Percentiles rank a stretch among this genome's conserved stretches.
phyloP scores from a whole-genome alignment of 1,140 invertebrate genomes.

The Lithobius niger region DNA sequence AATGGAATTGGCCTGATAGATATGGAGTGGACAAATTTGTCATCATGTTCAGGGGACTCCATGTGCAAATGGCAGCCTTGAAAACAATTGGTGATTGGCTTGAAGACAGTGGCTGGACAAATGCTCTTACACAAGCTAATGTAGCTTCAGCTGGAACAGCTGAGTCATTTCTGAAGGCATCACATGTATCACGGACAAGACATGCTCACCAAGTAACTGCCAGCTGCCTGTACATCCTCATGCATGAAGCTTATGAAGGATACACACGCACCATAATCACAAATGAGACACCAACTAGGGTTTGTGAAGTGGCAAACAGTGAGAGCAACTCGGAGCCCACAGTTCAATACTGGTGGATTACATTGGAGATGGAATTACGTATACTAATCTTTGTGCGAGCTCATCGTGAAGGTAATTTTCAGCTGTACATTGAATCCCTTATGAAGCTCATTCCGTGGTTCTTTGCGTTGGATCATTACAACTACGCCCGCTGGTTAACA shows the following conservation, averaged over 20 bases:
- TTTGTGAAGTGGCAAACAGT: constrained; percentile 5
- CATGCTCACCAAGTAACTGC: constrained; percentile 16
- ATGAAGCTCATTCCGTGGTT: constrained; percentile 14
- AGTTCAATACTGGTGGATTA: constrained; percentile 14
- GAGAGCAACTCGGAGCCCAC: constrained; percentile 3
- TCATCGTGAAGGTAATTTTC: constrained; percentile 13
- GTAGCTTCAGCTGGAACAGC: neutral
- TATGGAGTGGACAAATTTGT: constrained; percentile 21
- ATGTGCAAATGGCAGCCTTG: constrained; percentile 18
- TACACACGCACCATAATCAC: neutral
- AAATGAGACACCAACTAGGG: neutral
- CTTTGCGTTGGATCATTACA: constrained; percentile 15
- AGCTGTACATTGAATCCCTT: constrained; percentile 10
- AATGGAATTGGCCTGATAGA: constrained; percentile 21
- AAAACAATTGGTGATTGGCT: constrained; percentile 21
- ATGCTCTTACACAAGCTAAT: neutral
- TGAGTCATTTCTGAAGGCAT: constrained; percentile 13
- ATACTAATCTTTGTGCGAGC: constrained; percentile 13
- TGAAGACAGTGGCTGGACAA: constrained; percentile 19
- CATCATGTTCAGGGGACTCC: constrained; percentile 21
- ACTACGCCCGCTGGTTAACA: too few species aligned
- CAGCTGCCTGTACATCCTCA: neutral
- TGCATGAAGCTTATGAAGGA: constrained; percentile 2
- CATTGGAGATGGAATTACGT: constrained; percentile 12
- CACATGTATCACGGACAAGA: constrained; percentile 13